phyloP scores from a whole-genome alignment of 92 coral and sea anemone species.

The Epizoanthus fatuus region DNA sequence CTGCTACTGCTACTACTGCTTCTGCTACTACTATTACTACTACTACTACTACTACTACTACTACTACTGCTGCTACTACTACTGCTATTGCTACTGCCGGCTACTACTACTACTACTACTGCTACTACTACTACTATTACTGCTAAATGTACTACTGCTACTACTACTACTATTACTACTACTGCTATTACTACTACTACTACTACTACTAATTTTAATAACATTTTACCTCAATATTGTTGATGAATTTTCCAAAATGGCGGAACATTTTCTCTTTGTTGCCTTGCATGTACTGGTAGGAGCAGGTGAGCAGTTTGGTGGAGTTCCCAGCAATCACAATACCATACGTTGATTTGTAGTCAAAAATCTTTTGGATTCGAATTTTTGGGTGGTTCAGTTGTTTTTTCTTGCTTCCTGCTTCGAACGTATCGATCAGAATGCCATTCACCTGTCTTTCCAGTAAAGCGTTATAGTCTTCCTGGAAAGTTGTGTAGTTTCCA shows the following conservation, averaged over 20 bases:
- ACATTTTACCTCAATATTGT: slow-evolving; percentile 19
- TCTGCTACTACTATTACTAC: no score
- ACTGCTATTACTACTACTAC: no score
- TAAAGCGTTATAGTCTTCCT: slow-evolving; percentile 14
- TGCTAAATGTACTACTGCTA: no score
- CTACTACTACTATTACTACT: no score
- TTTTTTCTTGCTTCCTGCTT: slow-evolving; percentile 30
- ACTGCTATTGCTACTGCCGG: no score
- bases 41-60: no score
- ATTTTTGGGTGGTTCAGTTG: slow-evolving; percentile 19
- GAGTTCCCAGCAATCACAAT: slow-evolving; percentile 20
- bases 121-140: no score
- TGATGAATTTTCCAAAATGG: slow-evolving; percentile 4
- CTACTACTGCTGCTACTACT: no score
- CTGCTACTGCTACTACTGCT: no score
- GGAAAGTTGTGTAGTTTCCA: slow-evolving; percentile 18
- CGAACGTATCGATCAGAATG: slow-evolving; percentile 31
- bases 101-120: no score
- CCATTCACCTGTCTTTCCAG: slow-evolving; percentile 8
- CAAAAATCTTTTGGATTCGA: slow-evolving; percentile 20
- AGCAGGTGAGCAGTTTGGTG: slow-evolving; percentile 13
- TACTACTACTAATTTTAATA: no score
- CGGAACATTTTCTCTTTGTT: slow-evolving; percentile 26
- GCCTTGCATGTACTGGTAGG: slow-evolving; percentile 22
- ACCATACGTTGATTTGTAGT: slow-evolving; percentile 34